These are phyloP conservation scores for Actias luna DNA, from an alignment of 2,888 invertebrate genomes.

Conservation along the genomic window DNA sequence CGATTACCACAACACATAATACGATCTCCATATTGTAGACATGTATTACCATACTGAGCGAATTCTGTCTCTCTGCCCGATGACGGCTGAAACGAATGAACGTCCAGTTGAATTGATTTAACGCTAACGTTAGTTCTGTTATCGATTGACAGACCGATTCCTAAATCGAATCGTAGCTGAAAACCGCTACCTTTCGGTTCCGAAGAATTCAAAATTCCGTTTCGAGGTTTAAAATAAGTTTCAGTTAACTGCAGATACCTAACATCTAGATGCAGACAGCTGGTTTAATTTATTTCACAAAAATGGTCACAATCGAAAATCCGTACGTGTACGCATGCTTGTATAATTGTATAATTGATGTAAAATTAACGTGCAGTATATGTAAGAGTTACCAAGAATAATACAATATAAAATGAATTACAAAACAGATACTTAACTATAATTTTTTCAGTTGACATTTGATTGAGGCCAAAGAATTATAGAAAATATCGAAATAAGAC, in stretches of 20 bases:
- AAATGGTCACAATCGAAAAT: too few species aligned
- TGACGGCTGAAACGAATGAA: conserved; percentile 17
- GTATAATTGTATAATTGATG: too few species aligned
- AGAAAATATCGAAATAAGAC: too few species aligned
- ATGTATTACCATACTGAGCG: conserved; percentile 11
- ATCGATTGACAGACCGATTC: neutral
- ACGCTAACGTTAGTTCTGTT: conserved; percentile 9
- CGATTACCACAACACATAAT: conserved; percentile 8
- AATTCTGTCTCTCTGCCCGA: conserved; percentile 11
- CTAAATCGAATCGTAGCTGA: neutral
- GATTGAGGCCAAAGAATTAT: too few species aligned
- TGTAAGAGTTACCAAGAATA: too few species aligned
- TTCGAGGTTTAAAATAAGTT: neutral
- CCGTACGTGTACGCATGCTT: too few species aligned
- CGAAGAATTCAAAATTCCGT: conserved; percentile 2
- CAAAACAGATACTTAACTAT: too few species aligned
- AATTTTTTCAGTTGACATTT: too few species aligned
- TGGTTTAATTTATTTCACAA: too few species aligned
- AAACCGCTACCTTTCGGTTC: conserved; percentile 5
- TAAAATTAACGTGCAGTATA: too few species aligned
- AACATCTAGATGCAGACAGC: too few species aligned
- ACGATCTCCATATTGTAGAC: conserved; percentile 6
- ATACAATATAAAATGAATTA: too few species aligned
- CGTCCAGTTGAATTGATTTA: conserved; percentile 17
- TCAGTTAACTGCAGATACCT: neutral